These are phyloP conservation scores for Chunga burmeisteri DNA, from an alignment of 2,113 vertebrate genomes.

Conservation along the genomic window DNA sequence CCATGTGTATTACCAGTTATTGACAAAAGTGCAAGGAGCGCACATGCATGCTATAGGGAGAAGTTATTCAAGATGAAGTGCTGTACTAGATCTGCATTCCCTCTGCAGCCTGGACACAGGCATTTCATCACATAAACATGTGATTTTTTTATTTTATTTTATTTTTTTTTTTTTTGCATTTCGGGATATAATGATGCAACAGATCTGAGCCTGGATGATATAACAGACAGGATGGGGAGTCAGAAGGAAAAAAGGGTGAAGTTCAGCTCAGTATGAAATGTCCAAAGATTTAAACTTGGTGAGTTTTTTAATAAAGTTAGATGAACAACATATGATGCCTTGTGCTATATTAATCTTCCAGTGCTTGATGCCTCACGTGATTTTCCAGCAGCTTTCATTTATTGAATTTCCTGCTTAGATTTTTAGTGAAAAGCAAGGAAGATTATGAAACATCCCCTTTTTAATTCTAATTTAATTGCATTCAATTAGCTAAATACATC, in stretches of 20 bases:
- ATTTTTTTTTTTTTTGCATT: neutral
- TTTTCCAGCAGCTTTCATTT: slow-evolving; percentile 53
- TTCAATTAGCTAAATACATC: slow-evolving; percentile 64
- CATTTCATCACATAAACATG: neutral
- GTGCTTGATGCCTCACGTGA: neutral
- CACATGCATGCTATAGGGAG: accelerated
- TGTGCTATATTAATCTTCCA: slow-evolving; percentile 13
- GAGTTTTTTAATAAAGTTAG: slow-evolving; percentile 39
- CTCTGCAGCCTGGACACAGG: neutral
- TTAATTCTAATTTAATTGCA: slow-evolving; percentile 63
- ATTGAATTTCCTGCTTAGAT: slow-evolving; percentile 48
- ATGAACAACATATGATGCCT: slow-evolving; percentile 21
- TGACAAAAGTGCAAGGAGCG: neutral
- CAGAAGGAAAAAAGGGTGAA: neutral
- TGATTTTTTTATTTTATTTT: too few relatives aligned
- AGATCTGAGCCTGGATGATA: neutral
- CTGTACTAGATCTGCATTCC: neutral
- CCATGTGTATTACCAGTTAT: neutral
- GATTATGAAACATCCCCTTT: slow-evolving; percentile 60
- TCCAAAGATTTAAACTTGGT: neutral
- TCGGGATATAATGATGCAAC: neutral
- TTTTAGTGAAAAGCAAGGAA: slow-evolving; percentile 49
- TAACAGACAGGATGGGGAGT: neutral
- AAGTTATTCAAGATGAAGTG: neutral
- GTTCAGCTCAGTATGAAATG: neutral